Percentiles rank a stretch among this genome's conserved stretches.
phyloP scores from a whole-genome alignment of 2,797 vertebrate species.

The Xenops minutus region DNA sequence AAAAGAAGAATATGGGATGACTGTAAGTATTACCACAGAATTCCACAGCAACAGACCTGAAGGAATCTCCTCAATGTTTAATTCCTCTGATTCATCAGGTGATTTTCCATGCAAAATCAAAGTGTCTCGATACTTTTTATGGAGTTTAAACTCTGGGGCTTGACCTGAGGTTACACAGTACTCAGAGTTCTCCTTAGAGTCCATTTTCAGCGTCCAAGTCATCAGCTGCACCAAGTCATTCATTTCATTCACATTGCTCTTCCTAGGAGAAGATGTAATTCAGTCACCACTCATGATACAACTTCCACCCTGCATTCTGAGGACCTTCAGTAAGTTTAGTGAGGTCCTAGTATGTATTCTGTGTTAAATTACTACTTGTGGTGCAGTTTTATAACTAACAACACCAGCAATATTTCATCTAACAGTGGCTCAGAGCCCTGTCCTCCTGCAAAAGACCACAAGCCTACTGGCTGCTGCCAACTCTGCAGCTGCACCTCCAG shows the following conservation, averaged over 20 bases:
- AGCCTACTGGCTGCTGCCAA: background rate
- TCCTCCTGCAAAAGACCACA: background rate
- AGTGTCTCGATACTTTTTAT: conserved; percentile 90
- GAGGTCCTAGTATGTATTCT: background rate
- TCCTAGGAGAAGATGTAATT: conserved; percentile 72
- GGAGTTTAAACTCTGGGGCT: conserved; percentile 86
- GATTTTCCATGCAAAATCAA: conserved; percentile 91
- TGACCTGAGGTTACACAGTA: background rate
- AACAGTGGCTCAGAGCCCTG: background rate
- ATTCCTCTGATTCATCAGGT: conserved; percentile 75
- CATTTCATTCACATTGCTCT: conserved; percentile 84
- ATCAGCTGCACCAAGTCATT: conserved; percentile 92
- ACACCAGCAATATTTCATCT: background rate
- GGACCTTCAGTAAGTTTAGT: background rate
- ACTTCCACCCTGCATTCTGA: background rate
- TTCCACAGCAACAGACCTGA: conserved; percentile 73
- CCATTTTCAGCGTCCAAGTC: conserved; percentile 90
- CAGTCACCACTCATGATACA: background rate
- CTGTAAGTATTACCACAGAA: background rate
- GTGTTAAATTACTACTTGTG: background rate
- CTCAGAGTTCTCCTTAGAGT: conserved; percentile 77
- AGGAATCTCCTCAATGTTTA: conserved; percentile 81
- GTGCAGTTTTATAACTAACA: background rate
- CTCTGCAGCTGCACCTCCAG: background rate
- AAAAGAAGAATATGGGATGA: background rate